A percentile compares a stretch with the other conserved stretches of the same genome.
Evolutionary conservation across 2,888 invertebrate species (phyloP).

Genomic region (Eilema depressum): DNA sequence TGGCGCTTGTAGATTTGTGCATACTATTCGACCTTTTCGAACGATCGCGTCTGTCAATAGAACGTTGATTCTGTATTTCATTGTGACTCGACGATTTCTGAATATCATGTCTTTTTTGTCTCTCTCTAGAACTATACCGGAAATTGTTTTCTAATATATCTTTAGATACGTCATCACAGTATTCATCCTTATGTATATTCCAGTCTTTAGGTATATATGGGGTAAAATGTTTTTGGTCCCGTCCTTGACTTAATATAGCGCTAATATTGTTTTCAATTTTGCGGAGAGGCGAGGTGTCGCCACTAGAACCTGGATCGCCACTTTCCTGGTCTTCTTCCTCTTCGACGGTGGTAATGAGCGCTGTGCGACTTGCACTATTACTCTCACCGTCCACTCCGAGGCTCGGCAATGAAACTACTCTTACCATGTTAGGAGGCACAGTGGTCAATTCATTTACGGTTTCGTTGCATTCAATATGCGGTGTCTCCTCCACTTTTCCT

Average conservation of each 20-base stretch:
- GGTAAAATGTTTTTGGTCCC: constrained; percentile 85
- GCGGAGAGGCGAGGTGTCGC: constrained; percentile 89
- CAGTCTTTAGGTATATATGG: constrained; percentile 86
- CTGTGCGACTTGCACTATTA: constrained; percentile 86
- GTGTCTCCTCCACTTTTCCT: constrained; percentile 88
- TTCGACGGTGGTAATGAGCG: constrained; percentile 90
- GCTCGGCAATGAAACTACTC: constrained; percentile 90
- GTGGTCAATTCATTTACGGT: constrained; percentile 88
- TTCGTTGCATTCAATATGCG: constrained; percentile 84
- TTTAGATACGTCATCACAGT: constrained; percentile 85
- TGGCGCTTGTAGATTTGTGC: constrained; percentile 92
- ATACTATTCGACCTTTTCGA: constrained; percentile 88
- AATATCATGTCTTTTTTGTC: constrained; percentile 86
- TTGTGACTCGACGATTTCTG: constrained; percentile 89
- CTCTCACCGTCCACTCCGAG: constrained; percentile 86
- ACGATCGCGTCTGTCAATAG: constrained; percentile 82
- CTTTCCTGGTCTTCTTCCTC: constrained; percentile 90
- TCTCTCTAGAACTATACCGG: constrained; percentile 85
- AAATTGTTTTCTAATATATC: constrained; percentile 84
- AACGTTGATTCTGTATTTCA: constrained; percentile 86
- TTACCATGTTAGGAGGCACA: constrained; percentile 88
- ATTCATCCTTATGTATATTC: constrained; percentile 87
- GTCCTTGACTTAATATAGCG: constrained; percentile 88
- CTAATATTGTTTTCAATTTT: constrained; percentile 92
- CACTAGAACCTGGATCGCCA: constrained; percentile 87